Evolutionary conservation across 2,113 vertebrate genomes (phyloP), one percentile per base, ranked within the genome.

Genomic region (Catharus bicknelli): DNA sequence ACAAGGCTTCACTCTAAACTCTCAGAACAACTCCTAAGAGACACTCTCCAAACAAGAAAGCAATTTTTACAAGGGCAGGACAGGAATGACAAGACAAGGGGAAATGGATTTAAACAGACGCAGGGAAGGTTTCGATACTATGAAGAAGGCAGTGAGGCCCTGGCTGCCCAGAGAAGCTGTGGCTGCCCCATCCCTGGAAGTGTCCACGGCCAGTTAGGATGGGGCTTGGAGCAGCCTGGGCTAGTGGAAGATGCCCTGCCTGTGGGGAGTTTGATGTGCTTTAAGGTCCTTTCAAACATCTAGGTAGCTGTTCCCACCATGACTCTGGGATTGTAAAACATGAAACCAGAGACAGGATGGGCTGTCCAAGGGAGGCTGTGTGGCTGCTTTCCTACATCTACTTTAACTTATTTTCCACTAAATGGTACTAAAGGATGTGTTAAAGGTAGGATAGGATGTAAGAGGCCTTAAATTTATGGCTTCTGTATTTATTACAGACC

Each of bases 221-320:
- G 0, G 0, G 20, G 48, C 40, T 47, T 17, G 48, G 16, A 62
- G n/a, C 16, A 30, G 4, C 16, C 38, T 23, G n/a, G 22, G 22
- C 1, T 6, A 20, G 48, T n/a, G 63, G 47, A 27, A 54, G 21
- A 13, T 53, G 55, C 32, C 57, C 38, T 53, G 26, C 17, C 32
- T 5, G 4, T 5, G 27, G 27, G 48, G 40, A 54, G 18, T 7
- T 4, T 11, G 58, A 17, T 11, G 22, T 5, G n/a, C 22, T 63
- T 73, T 18, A 55, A 38, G n/a, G 40, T 47, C 11, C 7, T 29
- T 64, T 32, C 32, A 16, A 42, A 57, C 0, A 4, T 40, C 15
- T 10, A 42, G 14, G n/a, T 40, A 29, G 10, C 13, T 16, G 5
- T 10, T 81, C n/a, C 69, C 68, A 59, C 1, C 20, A 3, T 2